phyloP scores from a whole-genome alignment of 2,888 invertebrate genomes.

The Helleia helle region DNA sequence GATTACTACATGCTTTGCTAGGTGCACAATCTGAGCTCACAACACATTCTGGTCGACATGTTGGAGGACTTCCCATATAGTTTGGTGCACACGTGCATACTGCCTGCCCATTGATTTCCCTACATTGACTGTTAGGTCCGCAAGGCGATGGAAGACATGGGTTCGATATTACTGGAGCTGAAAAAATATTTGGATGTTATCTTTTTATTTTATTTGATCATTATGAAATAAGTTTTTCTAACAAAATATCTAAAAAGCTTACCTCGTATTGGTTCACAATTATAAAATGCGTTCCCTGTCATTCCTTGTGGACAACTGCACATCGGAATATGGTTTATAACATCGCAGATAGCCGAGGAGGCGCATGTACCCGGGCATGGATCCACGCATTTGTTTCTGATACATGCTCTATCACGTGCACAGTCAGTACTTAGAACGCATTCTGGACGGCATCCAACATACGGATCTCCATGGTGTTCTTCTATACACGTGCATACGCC shows the following conservation, averaged over 20 bases:
- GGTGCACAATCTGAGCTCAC: conserved; percentile 83
- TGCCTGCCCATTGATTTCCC: conserved; percentile 77
- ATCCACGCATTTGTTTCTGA: conserved; percentile 79
- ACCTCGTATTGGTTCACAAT: conserved; percentile 73
- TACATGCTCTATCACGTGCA: conserved; percentile 76
- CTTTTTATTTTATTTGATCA: too few species aligned
- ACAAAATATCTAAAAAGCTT: conserved; percentile 14
- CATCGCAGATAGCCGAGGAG: conserved; percentile 79
- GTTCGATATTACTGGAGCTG: conserved; percentile 59
- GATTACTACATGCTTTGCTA: conserved; percentile 82
- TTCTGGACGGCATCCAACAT: conserved; percentile 79
- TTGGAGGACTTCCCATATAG: conserved; percentile 81
- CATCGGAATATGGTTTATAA: conserved; percentile 81
- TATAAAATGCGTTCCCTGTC: conserved; percentile 79
- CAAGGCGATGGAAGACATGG: conserved; percentile 84
- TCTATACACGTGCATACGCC: conserved; percentile 75
- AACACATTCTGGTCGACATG: conserved; percentile 84
- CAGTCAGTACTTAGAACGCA: conserved; percentile 81
- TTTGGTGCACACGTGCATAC: conserved; percentile 83
- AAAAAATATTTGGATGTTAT: conserved; percentile 19
- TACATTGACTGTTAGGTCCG: conserved; percentile 83
- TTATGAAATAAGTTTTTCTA: too few species aligned
- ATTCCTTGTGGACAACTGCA: conserved; percentile 80
- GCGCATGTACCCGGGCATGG: conserved; percentile 83
- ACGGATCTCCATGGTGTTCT: conserved; percentile 79